phyloP scores from a whole-genome alignment of 92 coral and sea anemone genomes.

The Paragorgia papillata region DNA sequence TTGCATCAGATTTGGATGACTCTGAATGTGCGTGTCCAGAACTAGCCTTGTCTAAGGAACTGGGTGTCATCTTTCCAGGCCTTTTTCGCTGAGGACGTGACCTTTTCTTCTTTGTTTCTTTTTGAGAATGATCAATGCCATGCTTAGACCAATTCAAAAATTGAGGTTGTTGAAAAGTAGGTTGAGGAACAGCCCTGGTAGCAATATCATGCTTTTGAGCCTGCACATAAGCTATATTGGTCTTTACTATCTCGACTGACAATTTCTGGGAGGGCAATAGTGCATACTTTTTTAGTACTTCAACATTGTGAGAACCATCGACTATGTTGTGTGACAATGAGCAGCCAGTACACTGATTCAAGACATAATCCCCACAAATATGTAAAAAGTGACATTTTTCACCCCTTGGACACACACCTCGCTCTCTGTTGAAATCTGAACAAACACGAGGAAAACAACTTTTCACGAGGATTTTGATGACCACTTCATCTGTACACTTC shows the following conservation, averaged over 20 bases:
- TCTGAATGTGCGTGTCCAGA: not conserved
- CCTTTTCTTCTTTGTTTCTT: not conserved
- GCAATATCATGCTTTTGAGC: not conserved
- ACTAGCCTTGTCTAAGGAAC: not conserved
- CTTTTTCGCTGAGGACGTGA: not conserved
- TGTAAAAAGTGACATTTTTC: slow-evolving; percentile 26
- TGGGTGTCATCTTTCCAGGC: not conserved
- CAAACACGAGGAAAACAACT: slow-evolving; percentile 34
- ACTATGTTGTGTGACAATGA: not conserved
- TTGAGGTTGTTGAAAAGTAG: no score
- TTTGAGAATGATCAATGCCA: no score
- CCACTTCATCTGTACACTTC: not conserved
- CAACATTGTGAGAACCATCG: slow-evolving; percentile 11
- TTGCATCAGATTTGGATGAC: not conserved
- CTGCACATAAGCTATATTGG: slow-evolving; percentile 22
- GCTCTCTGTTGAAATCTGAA: slow-evolving; percentile 14
- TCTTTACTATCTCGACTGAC: slow-evolving; percentile 31
- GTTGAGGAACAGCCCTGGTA: no score
- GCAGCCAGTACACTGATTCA: slow-evolving; percentile 21
- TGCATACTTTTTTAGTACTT: slow-evolving; percentile 28
- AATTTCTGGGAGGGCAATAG: slow-evolving; percentile 16
- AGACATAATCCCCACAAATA: slow-evolving; percentile 32
- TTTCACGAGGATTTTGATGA: not conserved
- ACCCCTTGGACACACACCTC: slow-evolving; percentile 26
- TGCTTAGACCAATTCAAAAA: not conserved